Evolutionary conservation across 2,113 vertebrate species (phyloP).

Genomic region (Lampris megalopsis): DNA sequence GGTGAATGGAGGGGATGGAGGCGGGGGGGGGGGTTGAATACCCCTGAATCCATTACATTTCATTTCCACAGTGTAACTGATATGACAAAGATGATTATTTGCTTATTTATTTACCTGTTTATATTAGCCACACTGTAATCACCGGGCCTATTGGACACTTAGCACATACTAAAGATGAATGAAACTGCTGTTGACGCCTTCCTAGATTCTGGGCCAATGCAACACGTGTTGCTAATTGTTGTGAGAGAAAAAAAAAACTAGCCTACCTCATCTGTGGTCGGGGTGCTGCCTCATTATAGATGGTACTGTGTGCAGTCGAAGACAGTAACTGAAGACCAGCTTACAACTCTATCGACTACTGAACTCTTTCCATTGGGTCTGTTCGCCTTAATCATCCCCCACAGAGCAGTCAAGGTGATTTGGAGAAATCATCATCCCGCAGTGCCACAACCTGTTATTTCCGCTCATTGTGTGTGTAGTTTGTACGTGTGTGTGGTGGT

Average conservation of each 20-base stretch:
- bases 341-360: conserved; percentile 6
- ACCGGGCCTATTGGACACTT: no score
- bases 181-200: neutral
- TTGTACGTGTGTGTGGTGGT: neutral
- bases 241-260: neutral
- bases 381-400: conserved; percentile 15
- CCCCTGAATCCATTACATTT: neutral
- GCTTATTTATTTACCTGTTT: no score
- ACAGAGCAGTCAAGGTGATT: conserved; percentile 10
- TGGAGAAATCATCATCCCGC: neutral
- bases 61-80: no score
- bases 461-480: neutral
- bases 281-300: conserved; percentile 8
- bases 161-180: no score
- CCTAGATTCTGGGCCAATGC: neutral
- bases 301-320: conserved; percentile 3
- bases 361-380: conserved; percentile 5
- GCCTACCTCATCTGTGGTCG: conserved; percentile 13
- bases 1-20: no score
- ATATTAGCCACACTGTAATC: no score
- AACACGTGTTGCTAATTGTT: conserved; percentile 6
- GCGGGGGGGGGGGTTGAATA: no score
- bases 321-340: neutral
- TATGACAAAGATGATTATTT: no score
- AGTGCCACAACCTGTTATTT: neutral